phyloP scores from a whole-genome alignment of 2,797 vertebrate species.

The Xiphorhynchus erythropygius region DNA sequence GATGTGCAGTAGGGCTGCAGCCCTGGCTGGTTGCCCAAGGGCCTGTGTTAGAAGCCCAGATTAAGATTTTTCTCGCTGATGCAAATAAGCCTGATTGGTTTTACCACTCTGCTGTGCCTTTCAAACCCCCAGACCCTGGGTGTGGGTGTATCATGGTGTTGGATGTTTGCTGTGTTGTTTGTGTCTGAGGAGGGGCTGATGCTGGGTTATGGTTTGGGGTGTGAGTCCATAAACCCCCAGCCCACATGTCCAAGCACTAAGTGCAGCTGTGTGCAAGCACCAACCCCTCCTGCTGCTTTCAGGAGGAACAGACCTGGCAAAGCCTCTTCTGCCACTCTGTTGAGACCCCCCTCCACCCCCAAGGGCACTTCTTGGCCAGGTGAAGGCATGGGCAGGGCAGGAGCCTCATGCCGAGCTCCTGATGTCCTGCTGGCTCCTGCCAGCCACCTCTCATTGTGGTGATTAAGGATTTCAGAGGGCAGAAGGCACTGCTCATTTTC shows the following conservation, averaged over 20 bases:
- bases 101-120: neutral
- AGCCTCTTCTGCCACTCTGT: neutral
- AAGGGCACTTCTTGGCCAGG: accelerated
- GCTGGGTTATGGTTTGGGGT: neutral
- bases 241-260: accelerated
- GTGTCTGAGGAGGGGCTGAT: neutral
- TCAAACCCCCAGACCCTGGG: neutral
- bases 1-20: neutral
- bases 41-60: neutral
- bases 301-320: neutral
- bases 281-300: neutral
- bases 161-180: accelerated
- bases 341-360: neutral
- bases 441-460: neutral
- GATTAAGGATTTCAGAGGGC: constrained; percentile 51
- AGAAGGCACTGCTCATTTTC: constrained; percentile 25
- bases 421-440: neutral
- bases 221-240: neutral
- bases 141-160: accelerated
- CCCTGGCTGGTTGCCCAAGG: neutral
- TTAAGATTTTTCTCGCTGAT: constrained; percentile 9
- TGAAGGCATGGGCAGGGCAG: neutral
- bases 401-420: neutral
- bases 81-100: neutral
- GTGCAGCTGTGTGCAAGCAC: neutral